Evolutionary conservation across 2,797 vertebrate species (phyloP).

Genomic region (Hipposideros larvatus): DNA sequence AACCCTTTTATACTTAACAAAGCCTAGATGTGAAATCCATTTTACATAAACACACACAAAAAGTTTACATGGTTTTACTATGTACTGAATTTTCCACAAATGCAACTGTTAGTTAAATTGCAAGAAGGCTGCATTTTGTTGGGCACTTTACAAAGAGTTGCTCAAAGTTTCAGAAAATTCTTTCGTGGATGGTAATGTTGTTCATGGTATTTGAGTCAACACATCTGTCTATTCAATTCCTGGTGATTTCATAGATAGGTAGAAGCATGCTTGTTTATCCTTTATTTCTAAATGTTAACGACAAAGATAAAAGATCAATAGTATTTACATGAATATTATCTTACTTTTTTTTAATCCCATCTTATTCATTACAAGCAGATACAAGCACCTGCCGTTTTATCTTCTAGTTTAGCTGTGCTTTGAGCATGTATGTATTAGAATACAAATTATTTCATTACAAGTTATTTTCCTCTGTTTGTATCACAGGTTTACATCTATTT

Average conservation of each 20-base stretch:
- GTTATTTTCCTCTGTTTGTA: neutral
- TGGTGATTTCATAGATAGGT: neutral
- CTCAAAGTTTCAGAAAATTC: neutral
- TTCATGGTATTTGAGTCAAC: neutral
- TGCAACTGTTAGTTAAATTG: neutral
- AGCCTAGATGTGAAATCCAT: neutral
- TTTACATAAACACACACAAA: neutral
- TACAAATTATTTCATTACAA: constrained; percentile 20
- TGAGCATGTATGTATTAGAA: constrained; percentile 17
- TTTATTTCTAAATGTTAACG: constrained; percentile 27
- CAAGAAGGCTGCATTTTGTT: neutral
- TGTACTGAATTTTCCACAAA: neutral
- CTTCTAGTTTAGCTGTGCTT: neutral
- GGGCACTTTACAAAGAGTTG: neutral
- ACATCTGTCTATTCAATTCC: neutral
- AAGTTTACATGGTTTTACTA: neutral
- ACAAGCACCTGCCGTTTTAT: neutral
- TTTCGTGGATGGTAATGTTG: neutral
- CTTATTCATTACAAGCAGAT: neutral
- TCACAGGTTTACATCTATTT: neutral
- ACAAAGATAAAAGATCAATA: neutral
- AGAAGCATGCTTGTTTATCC: neutral
- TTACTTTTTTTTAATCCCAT: constrained; percentile 32
- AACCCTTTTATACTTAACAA: neutral
- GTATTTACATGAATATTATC: neutral